These are phyloP conservation scores for Cebus imitator DNA, from an alignment of 2,113 vertebrate genomes.

Conservation along the genomic window DNA sequence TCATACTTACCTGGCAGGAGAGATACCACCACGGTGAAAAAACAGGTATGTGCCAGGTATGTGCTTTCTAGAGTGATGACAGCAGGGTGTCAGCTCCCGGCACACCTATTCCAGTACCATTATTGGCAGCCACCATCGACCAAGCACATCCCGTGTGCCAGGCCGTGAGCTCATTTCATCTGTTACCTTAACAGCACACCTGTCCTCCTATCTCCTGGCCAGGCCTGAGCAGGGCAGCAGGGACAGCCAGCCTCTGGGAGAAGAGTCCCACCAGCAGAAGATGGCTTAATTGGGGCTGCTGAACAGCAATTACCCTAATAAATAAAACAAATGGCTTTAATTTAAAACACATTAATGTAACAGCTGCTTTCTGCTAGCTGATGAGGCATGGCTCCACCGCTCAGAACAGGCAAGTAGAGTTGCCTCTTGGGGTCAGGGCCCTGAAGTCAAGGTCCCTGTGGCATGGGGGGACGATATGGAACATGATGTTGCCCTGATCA, in stretches of 20 bases:
- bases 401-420: background rate
- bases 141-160: background rate
- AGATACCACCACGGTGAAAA: background rate
- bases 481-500: background rate
- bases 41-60: background rate
- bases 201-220: background rate
- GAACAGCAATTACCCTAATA: constrained; percentile 40
- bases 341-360: constrained; percentile 55
- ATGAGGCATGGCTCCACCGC: background rate
- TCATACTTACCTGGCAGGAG: background rate
- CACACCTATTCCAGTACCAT: background rate
- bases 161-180: background rate
- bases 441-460: background rate
- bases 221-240: background rate
- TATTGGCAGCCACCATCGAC: background rate
- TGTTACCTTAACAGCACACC: background rate
- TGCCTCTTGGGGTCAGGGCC: background rate
- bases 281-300: background rate
- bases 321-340: constrained; percentile 56
- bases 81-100: background rate
- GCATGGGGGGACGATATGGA: rapidly evolving
- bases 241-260: background rate
- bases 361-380: constrained; percentile 14
- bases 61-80: background rate
- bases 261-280: background rate